Percentiles rank a stretch among this genome's conserved stretches.
These are phyloP conservation scores for Chaenodraco wilsoni DNA, from an alignment of 2,797 vertebrate species.

Conservation along the genomic window DNA sequence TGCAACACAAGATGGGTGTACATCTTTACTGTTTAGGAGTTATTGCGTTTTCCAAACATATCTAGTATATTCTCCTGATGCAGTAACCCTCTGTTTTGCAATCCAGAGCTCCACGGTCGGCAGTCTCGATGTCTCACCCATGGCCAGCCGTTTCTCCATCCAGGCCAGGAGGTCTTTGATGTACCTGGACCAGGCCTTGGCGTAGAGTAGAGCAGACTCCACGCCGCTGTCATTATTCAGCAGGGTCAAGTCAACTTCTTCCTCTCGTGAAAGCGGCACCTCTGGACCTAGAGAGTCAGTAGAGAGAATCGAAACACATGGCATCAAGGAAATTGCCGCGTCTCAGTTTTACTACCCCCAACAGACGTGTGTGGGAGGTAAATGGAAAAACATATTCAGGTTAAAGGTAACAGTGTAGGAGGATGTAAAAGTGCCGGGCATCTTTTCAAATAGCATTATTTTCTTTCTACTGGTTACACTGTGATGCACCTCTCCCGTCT, in stretches of 20 bases:
- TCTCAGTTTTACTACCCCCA: constrained; percentile 35
- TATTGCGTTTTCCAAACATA: background rate
- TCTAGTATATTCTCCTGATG: background rate
- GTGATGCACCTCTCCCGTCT: constrained; percentile 53
- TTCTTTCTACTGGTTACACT: constrained; percentile 36
- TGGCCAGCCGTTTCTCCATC: constrained; percentile 93
- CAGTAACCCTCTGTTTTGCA: background rate
- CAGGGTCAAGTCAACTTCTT: constrained; percentile 90
- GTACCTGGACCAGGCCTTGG: constrained; percentile 98
- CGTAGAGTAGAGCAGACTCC: constrained; percentile 94
- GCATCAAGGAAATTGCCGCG: constrained; percentile 2
- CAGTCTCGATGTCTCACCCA: constrained; percentile 86
- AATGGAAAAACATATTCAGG: constrained; percentile 33
- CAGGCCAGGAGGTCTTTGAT: constrained; percentile 94
- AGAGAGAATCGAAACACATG: constrained; percentile 31
- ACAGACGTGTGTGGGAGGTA: constrained; percentile 54
- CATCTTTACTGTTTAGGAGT: background rate
- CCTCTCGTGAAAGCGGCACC: constrained; percentile 78
- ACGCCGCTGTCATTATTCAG: constrained; percentile 91
- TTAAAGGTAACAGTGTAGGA: constrained; percentile 45
- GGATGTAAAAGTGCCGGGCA: constrained; percentile 50
- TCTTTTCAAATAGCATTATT: constrained; percentile 46
- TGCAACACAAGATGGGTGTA: background rate
- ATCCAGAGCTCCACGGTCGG: background rate
- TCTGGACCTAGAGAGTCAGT: constrained; percentile 55